Evolutionary conservation across 2,113 vertebrate species (phyloP).

Genomic region (Phrynosoma platyrhinos): DNA sequence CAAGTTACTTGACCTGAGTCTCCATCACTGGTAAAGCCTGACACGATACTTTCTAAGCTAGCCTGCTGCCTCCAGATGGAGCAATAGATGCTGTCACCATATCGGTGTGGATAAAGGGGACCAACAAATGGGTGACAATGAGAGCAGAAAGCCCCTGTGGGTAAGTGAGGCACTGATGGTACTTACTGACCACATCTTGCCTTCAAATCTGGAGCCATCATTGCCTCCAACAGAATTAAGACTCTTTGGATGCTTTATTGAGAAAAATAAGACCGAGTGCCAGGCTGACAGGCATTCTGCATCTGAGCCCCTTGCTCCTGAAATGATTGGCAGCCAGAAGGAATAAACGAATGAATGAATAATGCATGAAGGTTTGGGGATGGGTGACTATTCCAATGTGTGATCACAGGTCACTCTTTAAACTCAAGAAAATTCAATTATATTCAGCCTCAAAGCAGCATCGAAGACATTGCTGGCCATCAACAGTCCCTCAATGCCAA

Average conservation of each 20-base stretch:
- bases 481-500: slow-evolving; percentile 74
- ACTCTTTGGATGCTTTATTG: background rate
- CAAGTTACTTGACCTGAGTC: too few species aligned
- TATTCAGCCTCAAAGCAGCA: slow-evolving; percentile 69
- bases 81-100: too few species aligned
- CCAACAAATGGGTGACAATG: too few species aligned
- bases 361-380: background rate
- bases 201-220: background rate
- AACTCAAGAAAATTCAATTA: slow-evolving; percentile 74
- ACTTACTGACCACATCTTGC: background rate
- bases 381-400: background rate
- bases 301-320: background rate
- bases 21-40: too few species aligned
- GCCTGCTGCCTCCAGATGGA: too few species aligned
- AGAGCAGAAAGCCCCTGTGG: too few species aligned
- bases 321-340: background rate
- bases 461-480: slow-evolving; percentile 72
- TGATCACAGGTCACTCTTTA: slow-evolving; percentile 32
- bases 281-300: background rate
- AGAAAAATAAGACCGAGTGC: background rate
- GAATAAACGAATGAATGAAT: background rate
- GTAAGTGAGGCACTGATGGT: background rate
- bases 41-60: too few species aligned
- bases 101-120: too few species aligned
- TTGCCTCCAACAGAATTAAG: background rate